Conservation (phyloP, 2,888 invertebrate genomes). For the Acanthosepion pharaonis region DNA sequence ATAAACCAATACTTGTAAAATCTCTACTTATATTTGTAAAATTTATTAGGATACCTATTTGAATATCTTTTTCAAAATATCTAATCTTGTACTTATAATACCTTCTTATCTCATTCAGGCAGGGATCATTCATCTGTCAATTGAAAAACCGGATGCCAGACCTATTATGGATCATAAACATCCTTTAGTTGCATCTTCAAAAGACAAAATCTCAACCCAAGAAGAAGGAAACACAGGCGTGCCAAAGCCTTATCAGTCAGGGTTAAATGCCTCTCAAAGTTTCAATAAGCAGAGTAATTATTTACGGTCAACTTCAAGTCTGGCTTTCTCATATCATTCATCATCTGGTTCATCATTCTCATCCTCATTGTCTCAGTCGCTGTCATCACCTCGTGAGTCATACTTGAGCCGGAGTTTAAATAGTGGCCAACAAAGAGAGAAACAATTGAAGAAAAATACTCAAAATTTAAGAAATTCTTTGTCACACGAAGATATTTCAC, state of each 20-base stretch:
- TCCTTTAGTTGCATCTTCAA: neutral
- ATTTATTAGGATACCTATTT: no score
- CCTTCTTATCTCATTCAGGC: neutral
- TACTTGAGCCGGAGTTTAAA: neutral
- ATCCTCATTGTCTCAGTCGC: neutral
- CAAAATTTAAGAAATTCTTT: constrained; percentile 20
- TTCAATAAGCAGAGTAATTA: neutral
- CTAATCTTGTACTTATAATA: neutral
- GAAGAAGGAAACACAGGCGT: neutral
- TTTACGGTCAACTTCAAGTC: neutral
- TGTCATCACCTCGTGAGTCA: neutral
- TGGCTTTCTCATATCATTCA: neutral
- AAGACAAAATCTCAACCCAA: neutral
- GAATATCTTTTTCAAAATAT: no score
- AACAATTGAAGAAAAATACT: neutral
- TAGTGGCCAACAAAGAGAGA: neutral
- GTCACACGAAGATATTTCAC: neutral
- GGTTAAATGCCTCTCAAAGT: neutral
- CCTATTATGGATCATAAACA: neutral
- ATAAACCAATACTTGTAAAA: no score
- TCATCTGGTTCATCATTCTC: constrained; percentile 4
- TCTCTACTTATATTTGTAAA: no score
- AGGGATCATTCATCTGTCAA: neutral
- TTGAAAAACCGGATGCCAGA: neutral
- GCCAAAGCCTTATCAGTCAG: neutral